A percentile compares a stretch with the other conserved stretches of the same genome.
These are phyloP conservation scores for Cynodonichthys magdalenae DNA, from an alignment of 2,797 vertebrate species.

Conservation along the genomic window DNA sequence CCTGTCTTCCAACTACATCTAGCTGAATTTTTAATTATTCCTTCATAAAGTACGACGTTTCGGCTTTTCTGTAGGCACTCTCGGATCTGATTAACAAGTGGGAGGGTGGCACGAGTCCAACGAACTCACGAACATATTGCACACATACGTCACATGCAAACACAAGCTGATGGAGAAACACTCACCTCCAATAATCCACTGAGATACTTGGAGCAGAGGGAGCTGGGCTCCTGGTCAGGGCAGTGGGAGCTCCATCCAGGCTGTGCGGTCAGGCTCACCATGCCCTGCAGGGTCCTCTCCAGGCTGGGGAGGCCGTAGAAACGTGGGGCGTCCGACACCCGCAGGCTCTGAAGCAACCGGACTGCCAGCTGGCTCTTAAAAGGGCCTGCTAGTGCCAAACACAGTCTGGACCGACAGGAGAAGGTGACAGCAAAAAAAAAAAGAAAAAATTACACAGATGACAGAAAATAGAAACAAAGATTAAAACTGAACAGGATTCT, in stretches of 20 bases:
- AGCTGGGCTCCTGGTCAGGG: conserved; percentile 75
- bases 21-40: conserved; percentile 73
- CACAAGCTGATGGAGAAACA: conserved; percentile 11
- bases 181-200: conserved; percentile 91
- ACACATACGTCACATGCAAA: conserved; percentile 10
- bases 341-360: conserved; percentile 89
- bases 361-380: conserved; percentile 90
- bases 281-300: conserved; percentile 89
- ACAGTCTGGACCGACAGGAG: conserved; percentile 79
- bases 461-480: conserved; percentile 12
- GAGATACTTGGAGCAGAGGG: conserved; percentile 90
- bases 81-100: conserved; percentile 26
- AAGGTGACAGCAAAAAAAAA: conserved; percentile 26
- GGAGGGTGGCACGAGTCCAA: conserved; percentile 25
- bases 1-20: conserved; percentile 57
- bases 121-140: conserved; percentile 38
- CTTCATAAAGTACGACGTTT: conserved; percentile 53
- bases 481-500: neutral
- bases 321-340: conserved; percentile 89
- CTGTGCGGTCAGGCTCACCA: conserved; percentile 89
- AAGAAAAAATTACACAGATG: conserved; percentile 40
- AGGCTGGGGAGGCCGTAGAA: conserved; percentile 97
- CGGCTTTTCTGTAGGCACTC: conserved; percentile 41
- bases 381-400: conserved; percentile 82
- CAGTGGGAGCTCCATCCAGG: conserved; percentile 91